Percentiles rank a stretch among this genome's conserved stretches.
Evolutionary conservation across 2,888 invertebrate genomes (phyloP).

Genomic region (Macaria notata): DNA sequence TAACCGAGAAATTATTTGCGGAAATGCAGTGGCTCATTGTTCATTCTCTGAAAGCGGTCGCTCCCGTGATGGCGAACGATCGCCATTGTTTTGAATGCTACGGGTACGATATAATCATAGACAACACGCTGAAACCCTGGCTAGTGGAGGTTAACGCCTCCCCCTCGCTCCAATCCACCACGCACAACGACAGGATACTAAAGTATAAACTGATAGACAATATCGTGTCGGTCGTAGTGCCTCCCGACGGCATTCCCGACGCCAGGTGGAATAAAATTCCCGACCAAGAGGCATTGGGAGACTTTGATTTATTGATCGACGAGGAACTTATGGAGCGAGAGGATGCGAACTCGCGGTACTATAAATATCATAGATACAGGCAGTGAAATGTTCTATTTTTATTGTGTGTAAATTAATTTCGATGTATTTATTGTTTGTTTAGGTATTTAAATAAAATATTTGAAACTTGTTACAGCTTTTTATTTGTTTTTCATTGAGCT

Average conservation of each 20-base stretch:
- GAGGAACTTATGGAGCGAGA: constrained; percentile 90
- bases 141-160: constrained; percentile 97
- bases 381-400: constrained; percentile 18
- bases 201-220: constrained; percentile 97
- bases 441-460: constrained; percentile 14
- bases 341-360: constrained; percentile 65
- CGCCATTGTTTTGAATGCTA: constrained; percentile 97
- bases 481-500: constrained; percentile 8
- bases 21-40: constrained; percentile 96
- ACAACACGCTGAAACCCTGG: constrained; percentile 96
- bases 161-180: constrained; percentile 96
- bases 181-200: constrained; percentile 95
- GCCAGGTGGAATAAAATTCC: constrained; percentile 94
- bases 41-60: constrained; percentile 96
- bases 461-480: constrained; percentile 7
- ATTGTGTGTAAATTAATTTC: constrained; percentile 15
- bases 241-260: constrained; percentile 94
- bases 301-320: constrained; percentile 93
- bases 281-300: constrained; percentile 86
- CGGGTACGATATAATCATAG: constrained; percentile 98
- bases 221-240: constrained; percentile 94
- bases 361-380: constrained; percentile 49
- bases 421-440: constrained; percentile 8
- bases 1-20: constrained; percentile 94
- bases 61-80: constrained; percentile 97